Evolutionary conservation across 2,797 vertebrate species (phyloP).

Genomic region (Gallinago solitaria): DNA sequence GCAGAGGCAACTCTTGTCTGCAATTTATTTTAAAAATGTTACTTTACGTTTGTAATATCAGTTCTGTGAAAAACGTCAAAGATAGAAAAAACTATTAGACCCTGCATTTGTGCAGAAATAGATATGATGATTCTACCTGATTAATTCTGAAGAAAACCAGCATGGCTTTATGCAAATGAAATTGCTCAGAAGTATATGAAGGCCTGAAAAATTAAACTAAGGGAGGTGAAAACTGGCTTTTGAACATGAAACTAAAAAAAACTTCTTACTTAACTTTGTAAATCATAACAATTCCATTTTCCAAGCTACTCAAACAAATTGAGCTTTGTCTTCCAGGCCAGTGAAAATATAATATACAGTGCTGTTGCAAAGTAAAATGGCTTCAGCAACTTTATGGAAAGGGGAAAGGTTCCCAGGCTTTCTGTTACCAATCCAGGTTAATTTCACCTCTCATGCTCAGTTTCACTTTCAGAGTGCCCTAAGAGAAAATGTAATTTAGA

Average conservation of each 20-base stretch:
- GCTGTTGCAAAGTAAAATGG: background rate
- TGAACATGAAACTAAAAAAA: background rate
- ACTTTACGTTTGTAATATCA: background rate
- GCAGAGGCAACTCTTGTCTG: background rate
- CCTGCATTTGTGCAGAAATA: background rate
- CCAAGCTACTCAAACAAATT: background rate
- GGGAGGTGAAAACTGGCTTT: background rate
- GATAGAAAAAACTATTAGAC: background rate
- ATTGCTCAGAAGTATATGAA: background rate
- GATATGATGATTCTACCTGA: background rate
- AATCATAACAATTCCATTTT: background rate
- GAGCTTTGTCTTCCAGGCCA: background rate
- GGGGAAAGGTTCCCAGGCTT: background rate
- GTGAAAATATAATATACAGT: background rate
- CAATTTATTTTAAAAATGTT: background rate
- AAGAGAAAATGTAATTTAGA: slow-evolving; percentile 58
- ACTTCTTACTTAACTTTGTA: background rate
- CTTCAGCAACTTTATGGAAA: background rate
- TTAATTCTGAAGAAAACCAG: background rate
- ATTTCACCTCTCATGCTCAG: slow-evolving; percentile 18
- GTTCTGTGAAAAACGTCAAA: background rate
- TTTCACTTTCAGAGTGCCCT: slow-evolving; percentile 55
- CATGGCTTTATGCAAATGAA: background rate
- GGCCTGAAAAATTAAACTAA: background rate
- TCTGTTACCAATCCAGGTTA: background rate